Base-by-base conservation (phyloP, 2,113 vertebrate genomes). In the Hyla sarda region DNA sequence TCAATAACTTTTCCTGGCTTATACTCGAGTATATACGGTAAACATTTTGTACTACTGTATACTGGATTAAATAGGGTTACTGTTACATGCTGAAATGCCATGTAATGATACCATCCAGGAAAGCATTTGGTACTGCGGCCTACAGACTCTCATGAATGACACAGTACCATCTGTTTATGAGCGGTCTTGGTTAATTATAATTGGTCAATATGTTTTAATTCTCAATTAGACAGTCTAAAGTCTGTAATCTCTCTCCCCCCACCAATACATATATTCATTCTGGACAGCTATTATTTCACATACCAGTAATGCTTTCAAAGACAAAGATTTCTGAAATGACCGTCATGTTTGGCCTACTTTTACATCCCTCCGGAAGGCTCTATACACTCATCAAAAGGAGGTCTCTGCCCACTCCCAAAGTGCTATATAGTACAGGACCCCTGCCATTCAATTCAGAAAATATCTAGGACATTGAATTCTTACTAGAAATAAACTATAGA, bases 381-480 rank as follows among this genome's bases (percentile, higher is more conserved):
- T 41, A 37, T 11, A 41, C 19, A 69, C 5, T 41, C 67, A 71
- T 71, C 32, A 71, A 71, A 41, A 71, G 34, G 32, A 71, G 34
- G 67, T 71, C 17, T 71, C 32, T 71, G 67, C 19, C 16, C 34
- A 5, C 65, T 69, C 5, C 65, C 32, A 10, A 8, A 17, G 34
- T 71, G 34, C 16, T 71, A 37, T 21, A 41, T 8, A 23, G 32
- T 41, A 23, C 67, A 37, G 19, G 67, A 41, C 67, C 67, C 67
- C 67, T 41, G 34, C 67, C 67, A 71, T 71, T 71, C 67, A 21
- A 71, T 71, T 71, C 67, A 71, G 67, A 28, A 71, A 71, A 71
- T 32, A 69, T 69, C 65, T 69, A 34, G 65, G 65, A 19, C 65
- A 34, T 34, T 34, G 14, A 62, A 69, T 69, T 69, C 30, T 34